Base-by-base conservation (phyloP, 2,113 vertebrate genomes). In the Aplodontia rufa region DNA sequence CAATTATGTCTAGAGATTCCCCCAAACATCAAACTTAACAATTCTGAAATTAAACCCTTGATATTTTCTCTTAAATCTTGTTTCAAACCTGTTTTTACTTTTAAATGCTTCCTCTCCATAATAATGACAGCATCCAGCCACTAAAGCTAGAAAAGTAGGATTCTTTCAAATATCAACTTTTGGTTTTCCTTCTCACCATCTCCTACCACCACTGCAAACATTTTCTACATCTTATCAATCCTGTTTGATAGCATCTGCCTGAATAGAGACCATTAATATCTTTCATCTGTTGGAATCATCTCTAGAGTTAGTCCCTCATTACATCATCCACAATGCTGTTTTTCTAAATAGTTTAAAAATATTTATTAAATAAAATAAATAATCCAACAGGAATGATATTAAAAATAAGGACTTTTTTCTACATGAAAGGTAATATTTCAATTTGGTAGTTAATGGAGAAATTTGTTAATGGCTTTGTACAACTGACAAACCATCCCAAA, bases 261-360 rank as follows among this genome's bases (percentile, higher is more conserved):
- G n/a, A 91, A 19, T 94, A 88, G 79, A 85, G 6, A 37, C 8
- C 12, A 74, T 80, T 79, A 72, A 20, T 45, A 32, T 75, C 26
- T 78, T 72, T 74, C 17, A 60, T 74, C n/a, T 85, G 10, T 74
- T 91, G 26, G 14, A 78, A 16, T 80, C 7, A 72, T 53, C 11
- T 91, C 8, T 9, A 76, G 37, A 72, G 47, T 49, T 81, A 68
- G 37, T 80, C 22, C 42, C 92, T 68, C 8, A 96, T 20, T 35
- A 4, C 26, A 6, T 53, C 16, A 74, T 85, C 8, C 16, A 62
- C 26, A 79, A 30, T 80, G 62, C 37, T 80, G 12, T 12, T 32
- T 91, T 87, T 51, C 13, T 79, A 79, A 45, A 74, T 91, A 62
- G n/a, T n/a, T n/a, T n/a, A n/a, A n/a, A n/a, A n/a, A n/a, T n/a